Conservation (phyloP, 2,888 invertebrate genomes). For the Stegana nigrithorax region DNA sequence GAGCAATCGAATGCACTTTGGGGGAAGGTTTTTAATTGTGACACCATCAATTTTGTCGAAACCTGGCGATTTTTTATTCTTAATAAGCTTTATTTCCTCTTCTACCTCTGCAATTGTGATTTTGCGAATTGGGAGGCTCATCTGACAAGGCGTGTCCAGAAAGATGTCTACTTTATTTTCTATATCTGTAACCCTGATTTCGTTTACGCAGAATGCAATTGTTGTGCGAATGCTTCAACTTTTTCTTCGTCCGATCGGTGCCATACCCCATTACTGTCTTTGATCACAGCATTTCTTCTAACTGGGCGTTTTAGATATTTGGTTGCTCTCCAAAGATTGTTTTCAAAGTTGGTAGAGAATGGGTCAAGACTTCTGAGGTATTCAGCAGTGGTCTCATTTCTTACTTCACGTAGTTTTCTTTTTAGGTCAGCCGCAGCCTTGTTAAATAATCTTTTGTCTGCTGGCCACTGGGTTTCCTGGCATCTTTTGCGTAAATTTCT, state of each 20-base stretch:
- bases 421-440: not conserved
- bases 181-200: not conserved
- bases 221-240: not conserved
- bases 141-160: not conserved
- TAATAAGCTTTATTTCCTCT: not conserved
- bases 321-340: not conserved
- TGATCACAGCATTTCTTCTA: not conserved
- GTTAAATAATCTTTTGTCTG: not conserved
- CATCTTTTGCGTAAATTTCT: not conserved
- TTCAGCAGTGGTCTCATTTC: not conserved
- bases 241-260: not conserved
- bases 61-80: not conserved
- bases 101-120: too few relatives aligned
- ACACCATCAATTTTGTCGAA: constrained; percentile 3
- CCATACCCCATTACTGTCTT: not conserved
- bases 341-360: not conserved
- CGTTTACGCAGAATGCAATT: not conserved
- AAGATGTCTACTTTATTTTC: not conserved
- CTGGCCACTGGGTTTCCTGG: not conserved
- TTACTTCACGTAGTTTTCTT: not conserved
- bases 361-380: not conserved
- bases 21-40: not conserved
- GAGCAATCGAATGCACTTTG: not conserved
- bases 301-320: too few relatives aligned
- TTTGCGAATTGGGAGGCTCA: not conserved